A percentile compares a stretch with the other conserved stretches of the same genome.
Evolutionary conservation across 1,140 invertebrate genomes (phyloP).

Genomic region (Piezodorus guildinii): DNA sequence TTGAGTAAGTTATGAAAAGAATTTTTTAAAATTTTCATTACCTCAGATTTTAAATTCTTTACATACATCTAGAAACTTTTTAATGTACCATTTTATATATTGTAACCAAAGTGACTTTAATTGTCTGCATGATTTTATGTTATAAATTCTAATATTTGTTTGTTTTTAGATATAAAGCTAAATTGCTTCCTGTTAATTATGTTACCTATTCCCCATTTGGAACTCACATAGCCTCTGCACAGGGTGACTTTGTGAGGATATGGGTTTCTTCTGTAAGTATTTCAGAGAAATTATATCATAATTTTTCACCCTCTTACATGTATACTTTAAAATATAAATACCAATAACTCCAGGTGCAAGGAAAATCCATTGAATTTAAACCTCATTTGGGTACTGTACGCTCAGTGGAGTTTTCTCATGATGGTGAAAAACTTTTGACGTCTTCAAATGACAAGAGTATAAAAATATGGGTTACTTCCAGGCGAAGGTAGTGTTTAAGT

Average conservation of each 20-base stretch:
- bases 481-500: constrained; percentile 9
- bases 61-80: too few relatives aligned
- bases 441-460: constrained; percentile 71
- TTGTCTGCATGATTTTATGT: too few relatives aligned
- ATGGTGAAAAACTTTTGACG: constrained; percentile 60
- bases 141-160: too few relatives aligned
- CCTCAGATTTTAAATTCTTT: too few relatives aligned
- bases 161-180: constrained; percentile 17
- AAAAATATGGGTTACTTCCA: constrained; percentile 20
- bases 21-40: too few relatives aligned
- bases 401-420: constrained; percentile 67
- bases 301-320: background rate
- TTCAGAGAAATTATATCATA: background rate
- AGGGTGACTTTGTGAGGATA: constrained; percentile 68
- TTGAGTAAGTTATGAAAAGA: too few relatives aligned
- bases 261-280: constrained; percentile 68
- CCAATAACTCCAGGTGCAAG: constrained; percentile 30
- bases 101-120: too few relatives aligned
- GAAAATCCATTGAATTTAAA: constrained; percentile 61
- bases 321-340: background rate
- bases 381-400: constrained; percentile 67
- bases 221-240: constrained; percentile 38
- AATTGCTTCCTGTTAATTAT: constrained; percentile 17
- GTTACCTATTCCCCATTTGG: constrained; percentile 19
- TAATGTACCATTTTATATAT: too few relatives aligned